Percentiles rank a stretch among this genome's conserved stretches.
Evolutionary conservation across 2,888 invertebrate genomes (phyloP).

Genomic region (Gandaritis pyraliata): DNA sequence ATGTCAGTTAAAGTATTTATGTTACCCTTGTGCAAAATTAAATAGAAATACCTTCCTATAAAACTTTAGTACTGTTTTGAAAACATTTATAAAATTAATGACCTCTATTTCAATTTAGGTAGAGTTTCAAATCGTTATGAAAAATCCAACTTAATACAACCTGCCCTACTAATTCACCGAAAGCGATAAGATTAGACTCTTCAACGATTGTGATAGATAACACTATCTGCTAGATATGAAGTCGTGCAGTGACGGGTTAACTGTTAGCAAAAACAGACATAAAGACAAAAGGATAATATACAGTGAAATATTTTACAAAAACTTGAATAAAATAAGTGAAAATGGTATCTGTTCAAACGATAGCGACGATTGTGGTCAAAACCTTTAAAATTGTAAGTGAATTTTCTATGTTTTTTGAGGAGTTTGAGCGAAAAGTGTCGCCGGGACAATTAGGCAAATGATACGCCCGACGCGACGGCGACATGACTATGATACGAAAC

Average conservation of each 20-base stretch:
- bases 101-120: constrained; percentile 34
- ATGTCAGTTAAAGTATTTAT: constrained; percentile 23
- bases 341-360: constrained; percentile 92
- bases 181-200: constrained; percentile 74
- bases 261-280: constrained; percentile 65
- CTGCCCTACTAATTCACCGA: constrained; percentile 78
- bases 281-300: constrained; percentile 58
- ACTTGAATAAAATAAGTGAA: constrained; percentile 67
- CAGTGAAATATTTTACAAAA: constrained; percentile 36
- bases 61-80: constrained; percentile 41
- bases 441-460: constrained; percentile 29
- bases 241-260: constrained; percentile 68
- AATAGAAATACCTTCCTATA: constrained; percentile 43
- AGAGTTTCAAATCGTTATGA: constrained; percentile 39
- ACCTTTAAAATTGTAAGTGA: constrained; percentile 91
- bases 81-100: constrained; percentile 28
- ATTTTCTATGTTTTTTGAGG: constrained; percentile 33
- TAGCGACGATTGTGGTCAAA: constrained; percentile 92
- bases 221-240: constrained; percentile 59
- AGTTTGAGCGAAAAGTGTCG: constrained; percentile 39
- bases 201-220: constrained; percentile 73
- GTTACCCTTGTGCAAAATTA: constrained; percentile 42
- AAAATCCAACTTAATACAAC: constrained; percentile 50
- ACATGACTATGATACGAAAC: constrained; percentile 36
- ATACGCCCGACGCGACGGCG: constrained; percentile 16